Conservation (phyloP, 2,113 vertebrate genomes). For the Crotalus viridis region DNA sequence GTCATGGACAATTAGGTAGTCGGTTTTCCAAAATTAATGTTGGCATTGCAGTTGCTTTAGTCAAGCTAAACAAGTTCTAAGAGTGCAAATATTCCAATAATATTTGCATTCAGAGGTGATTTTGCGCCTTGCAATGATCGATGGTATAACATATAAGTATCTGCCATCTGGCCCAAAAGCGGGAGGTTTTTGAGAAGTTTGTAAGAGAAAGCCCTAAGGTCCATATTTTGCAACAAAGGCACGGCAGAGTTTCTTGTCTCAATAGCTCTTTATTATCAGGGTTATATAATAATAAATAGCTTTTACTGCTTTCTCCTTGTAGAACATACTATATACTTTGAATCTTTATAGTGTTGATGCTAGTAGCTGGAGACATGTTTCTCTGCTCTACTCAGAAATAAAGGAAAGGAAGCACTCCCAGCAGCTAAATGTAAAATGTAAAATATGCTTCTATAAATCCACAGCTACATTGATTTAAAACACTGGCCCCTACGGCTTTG, state of each 20-base stretch:
- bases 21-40: too few species aligned
- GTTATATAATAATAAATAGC: not conserved
- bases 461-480: not conserved
- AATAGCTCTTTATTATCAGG: not conserved
- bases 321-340: not conserved
- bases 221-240: not conserved
- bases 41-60: too few species aligned
- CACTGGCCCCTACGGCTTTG: not conserved
- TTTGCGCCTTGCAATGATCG: too few species aligned
- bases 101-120: not conserved
- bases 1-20: not conserved
- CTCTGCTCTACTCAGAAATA: not conserved
- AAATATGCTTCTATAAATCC: not conserved
- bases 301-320: not conserved
- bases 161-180: not conserved
- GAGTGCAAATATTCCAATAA: not conserved
- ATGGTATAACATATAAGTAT: not conserved
- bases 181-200: not conserved
- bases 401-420: not conserved
- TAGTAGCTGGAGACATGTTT: not conserved
- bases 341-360: not conserved
- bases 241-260: not conserved
- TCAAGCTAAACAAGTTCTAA: not conserved
- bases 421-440: not conserved
- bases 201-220: not conserved